Evolutionary conservation across 2,113 vertebrate genomes (phyloP).

Genomic region (Thinocorus orbignyianus): DNA sequence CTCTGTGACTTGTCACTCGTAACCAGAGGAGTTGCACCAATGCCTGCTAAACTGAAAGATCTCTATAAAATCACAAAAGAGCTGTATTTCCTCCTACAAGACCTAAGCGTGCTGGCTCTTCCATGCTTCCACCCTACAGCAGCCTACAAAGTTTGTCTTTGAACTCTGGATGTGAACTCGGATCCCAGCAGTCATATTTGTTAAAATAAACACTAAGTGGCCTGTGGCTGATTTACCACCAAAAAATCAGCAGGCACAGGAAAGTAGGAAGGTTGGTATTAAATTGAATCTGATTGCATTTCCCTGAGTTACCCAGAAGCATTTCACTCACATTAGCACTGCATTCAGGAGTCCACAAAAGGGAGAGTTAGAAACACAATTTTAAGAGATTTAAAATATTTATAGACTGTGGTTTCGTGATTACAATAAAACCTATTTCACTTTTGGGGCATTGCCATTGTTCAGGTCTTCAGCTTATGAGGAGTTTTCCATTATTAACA

Average conservation of each 20-base stretch:
- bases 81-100: not conserved
- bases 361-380: conserved; percentile 31
- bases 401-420: conserved; percentile 24
- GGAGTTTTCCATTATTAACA: conserved; percentile 3
- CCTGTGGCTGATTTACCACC: not conserved
- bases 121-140: not conserved
- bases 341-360: not conserved
- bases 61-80: not conserved
- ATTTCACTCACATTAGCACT: not conserved
- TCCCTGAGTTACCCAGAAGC: conserved; percentile 37
- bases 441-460: conserved; percentile 13
- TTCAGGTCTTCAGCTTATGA: not conserved
- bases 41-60: not conserved
- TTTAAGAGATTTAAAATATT: conserved; percentile 71
- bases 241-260: not conserved
- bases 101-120: not conserved
- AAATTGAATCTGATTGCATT: conserved; percentile 23
- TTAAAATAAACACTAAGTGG: not conserved
- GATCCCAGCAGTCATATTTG: not conserved
- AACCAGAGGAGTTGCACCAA: not conserved
- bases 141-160: not conserved
- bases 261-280: not conserved
- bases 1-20: not conserved
- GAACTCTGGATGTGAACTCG: not conserved
- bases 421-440: conserved; percentile 59